These are phyloP conservation scores for Epinotia bilunana DNA, from an alignment of 2,888 invertebrate species.

Conservation along the genomic window DNA sequence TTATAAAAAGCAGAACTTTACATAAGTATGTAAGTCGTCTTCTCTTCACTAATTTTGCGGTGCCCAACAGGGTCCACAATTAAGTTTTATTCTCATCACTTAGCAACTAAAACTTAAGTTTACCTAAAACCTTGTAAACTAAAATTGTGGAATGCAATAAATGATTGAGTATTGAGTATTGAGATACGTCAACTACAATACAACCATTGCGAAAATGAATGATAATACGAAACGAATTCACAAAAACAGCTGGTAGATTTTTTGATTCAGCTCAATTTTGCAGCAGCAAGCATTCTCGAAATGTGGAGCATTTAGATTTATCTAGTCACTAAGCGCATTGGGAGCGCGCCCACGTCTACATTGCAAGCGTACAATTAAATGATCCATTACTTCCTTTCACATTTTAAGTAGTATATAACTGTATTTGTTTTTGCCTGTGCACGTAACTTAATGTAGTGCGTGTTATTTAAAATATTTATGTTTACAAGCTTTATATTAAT, in stretches of 20 bases:
- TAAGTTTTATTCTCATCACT: too few species aligned
- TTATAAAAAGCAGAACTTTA: too few species aligned
- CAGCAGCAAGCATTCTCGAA: constrained; percentile 52
- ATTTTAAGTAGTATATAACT: constrained; percentile 3
- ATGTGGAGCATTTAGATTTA: constrained; percentile 66
- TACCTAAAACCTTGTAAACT: too few species aligned
- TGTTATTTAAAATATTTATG: too few species aligned
- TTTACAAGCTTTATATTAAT: too few species aligned
- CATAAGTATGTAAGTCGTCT: too few species aligned
- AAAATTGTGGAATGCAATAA: too few species aligned
- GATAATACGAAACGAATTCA: constrained; percentile 24
- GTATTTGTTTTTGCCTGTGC: not conserved
- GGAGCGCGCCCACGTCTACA: constrained; percentile 54
- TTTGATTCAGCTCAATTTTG: constrained; percentile 56
- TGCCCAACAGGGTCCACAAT: too few species aligned
- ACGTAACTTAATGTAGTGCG: not conserved
- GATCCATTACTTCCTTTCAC: constrained; percentile 38
- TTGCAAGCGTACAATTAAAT: constrained; percentile 54
- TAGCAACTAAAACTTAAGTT: too few species aligned
- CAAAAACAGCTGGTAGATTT: constrained; percentile 55
- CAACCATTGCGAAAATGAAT: not conserved
- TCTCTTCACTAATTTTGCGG: too few species aligned
- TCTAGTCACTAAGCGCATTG: constrained; percentile 70
- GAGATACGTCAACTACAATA: too few species aligned
- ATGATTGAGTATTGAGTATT: too few species aligned